A percentile compares a stretch with the other conserved stretches of the same genome.
Conservation (phyloP, 2,888 invertebrate species). For the Brachynemurus nebulosus region DNA sequence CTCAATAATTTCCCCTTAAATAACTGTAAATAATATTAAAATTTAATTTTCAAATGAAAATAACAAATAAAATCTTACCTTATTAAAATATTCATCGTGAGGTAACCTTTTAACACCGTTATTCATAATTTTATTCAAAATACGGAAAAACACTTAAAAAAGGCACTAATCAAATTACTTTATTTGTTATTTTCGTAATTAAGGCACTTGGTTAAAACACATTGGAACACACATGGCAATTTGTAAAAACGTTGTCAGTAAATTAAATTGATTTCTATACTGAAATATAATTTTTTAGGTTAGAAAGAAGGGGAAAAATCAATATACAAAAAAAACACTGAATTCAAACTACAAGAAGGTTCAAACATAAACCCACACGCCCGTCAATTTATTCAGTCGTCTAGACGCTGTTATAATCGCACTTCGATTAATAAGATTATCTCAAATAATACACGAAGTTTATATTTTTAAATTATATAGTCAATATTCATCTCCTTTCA, state of each 20-base stretch:
- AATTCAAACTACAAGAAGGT: constrained; percentile 4
- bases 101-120: constrained; percentile 8
- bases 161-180: constrained; percentile 5
- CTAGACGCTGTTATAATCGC: neutral
- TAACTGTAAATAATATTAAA: neutral
- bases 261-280: constrained; percentile 1
- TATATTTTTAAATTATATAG: no score
- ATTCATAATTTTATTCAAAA: constrained; percentile 1
- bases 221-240: constrained; percentile 8
- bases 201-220: constrained; percentile 7
- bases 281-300: constrained; percentile 4
- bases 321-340: constrained; percentile 4
- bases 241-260: no score
- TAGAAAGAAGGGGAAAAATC: constrained; percentile 7
- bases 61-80: constrained; percentile 8
- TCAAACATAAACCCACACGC: constrained; percentile 1
- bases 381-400: constrained; percentile 1
- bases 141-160: constrained; percentile 4
- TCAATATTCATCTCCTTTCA: no score
- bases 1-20: neutral
- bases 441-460: no score
- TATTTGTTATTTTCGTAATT: constrained; percentile 1
- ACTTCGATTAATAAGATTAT: no score
- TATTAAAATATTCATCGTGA: constrained; percentile 9
- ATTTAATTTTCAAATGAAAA: neutral